Base-by-base conservation (phyloP, 2,797 vertebrate genomes). In the Aselliscus stoliczkanus region DNA sequence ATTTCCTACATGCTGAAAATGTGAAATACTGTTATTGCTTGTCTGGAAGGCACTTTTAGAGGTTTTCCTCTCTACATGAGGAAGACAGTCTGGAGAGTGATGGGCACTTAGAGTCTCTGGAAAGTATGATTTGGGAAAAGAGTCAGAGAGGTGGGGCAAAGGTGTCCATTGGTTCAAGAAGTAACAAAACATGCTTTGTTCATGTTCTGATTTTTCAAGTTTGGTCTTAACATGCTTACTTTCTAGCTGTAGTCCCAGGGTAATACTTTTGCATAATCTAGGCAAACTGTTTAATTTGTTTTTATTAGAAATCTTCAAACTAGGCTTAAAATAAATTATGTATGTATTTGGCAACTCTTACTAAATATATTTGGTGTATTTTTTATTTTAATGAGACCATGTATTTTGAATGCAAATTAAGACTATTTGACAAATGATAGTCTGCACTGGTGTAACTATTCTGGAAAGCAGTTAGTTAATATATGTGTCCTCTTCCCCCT, bases 321-420 rank as follows among this genome's bases (percentile, higher is more conserved):
- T 65, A 81, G 20, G 31, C 80, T 90, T 93, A 81, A 64, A 64
- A 82, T 76, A 77, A 64, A 70, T 75, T 87, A 84, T 85, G 73
- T 91, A 23, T 83, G 42, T 73, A 72, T 82, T 62, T 96, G 42
- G 64, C 62, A 80, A 70, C 39, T n/a, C 62, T 52, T 85, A 81
- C 12, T 93, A 60, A 90, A 76, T 83, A 34, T 95, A 80, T 92
- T 80, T 87, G 70, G 29, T 70, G 4, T 72, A 56, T 89, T 87
- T 92, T 11, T 90, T 89, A 86, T 82, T 95, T 80, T 83, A 92
- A 86, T 79, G 29, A 73, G 42, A 50, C 27, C 8, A 3, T 87
- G 23, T 93, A 52, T 84, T 96, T 92, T 76, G 54, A 88, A 79
- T 83, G 52, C 37, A 80, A 65, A 80, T 92, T 89, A 80, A 93